A percentile compares a stretch with the other conserved stretches of the same genome.
Conservation (phyloP, 2,113 vertebrate genomes). For the Tichodroma muraria region DNA sequence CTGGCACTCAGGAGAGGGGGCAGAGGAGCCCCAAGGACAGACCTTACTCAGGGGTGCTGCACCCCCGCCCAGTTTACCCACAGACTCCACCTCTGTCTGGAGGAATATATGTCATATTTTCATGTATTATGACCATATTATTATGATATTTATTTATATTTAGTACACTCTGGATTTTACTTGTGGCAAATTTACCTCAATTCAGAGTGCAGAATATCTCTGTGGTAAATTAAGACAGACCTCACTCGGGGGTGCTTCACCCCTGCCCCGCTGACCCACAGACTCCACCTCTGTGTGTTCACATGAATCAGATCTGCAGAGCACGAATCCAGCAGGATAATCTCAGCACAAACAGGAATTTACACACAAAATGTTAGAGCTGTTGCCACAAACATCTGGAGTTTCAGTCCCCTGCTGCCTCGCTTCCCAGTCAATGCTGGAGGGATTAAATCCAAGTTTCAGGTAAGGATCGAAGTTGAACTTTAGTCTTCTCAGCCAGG, state of each 20-base stretch:
- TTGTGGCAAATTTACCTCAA: too few relatives aligned
- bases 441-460: not conserved
- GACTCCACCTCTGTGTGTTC: not conserved
- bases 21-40: too few relatives aligned
- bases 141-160: too few relatives aligned
- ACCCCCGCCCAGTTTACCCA: too few relatives aligned
- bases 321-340: not conserved
- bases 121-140: too few relatives aligned
- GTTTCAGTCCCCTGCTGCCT: not conserved
- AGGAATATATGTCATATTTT: too few relatives aligned
- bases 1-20: too few relatives aligned
- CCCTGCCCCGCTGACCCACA: rapidly evolving
- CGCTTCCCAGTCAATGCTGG: not conserved
- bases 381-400: not conserved
- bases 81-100: too few relatives aligned
- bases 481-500: not conserved
- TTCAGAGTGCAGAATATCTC: too few relatives aligned
- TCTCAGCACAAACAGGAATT: not conserved
- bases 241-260: rapidly evolving
- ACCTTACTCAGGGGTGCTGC: too few relatives aligned
- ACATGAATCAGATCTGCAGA: not conserved
- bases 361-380: too few relatives aligned
- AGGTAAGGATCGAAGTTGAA: not conserved
- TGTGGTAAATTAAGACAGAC: not conserved
- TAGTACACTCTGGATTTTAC: too few relatives aligned